Conservation (phyloP, 2,113 vertebrate genomes). For the Trematomus loennbergii region DNA sequence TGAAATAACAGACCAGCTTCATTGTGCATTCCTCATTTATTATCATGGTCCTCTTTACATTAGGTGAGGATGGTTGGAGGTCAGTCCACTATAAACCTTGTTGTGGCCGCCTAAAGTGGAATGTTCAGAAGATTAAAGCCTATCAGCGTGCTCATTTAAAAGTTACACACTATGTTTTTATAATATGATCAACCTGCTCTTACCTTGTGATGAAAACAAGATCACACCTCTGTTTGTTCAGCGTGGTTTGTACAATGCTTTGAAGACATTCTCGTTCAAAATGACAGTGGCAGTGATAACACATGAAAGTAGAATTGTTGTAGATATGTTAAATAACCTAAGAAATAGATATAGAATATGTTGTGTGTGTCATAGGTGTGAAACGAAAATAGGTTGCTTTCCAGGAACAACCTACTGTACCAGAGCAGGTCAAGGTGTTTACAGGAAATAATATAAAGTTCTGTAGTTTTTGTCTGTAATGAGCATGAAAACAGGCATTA, state of each 20-base stretch:
- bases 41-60: conserved; percentile 63
- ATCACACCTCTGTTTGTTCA: conserved; percentile 23
- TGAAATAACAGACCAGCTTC: conserved; percentile 28
- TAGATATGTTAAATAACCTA: neutral
- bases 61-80: conserved; percentile 48
- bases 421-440: conserved; percentile 6
- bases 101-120: conserved; percentile 59
- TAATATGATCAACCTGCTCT: conserved; percentile 14
- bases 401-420: neutral
- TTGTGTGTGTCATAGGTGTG: neutral
- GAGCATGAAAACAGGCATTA: conserved; percentile 17
- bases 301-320: neutral
- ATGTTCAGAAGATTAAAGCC: conserved; percentile 71
- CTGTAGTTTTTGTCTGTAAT: conserved; percentile 20
- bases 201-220: conserved; percentile 14
- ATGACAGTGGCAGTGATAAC: conserved; percentile 20
- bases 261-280: neutral
- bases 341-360: neutral
- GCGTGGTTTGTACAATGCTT: neutral
- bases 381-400: neutral
- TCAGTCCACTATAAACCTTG: conserved; percentile 24
- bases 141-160: conserved; percentile 10
- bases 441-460: neutral
- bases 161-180: conserved; percentile 2
- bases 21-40: conserved; percentile 74